Evolutionary conservation across 2,113 vertebrate species (phyloP).

Genomic region (Brachyhypopomus gauderio): DNA sequence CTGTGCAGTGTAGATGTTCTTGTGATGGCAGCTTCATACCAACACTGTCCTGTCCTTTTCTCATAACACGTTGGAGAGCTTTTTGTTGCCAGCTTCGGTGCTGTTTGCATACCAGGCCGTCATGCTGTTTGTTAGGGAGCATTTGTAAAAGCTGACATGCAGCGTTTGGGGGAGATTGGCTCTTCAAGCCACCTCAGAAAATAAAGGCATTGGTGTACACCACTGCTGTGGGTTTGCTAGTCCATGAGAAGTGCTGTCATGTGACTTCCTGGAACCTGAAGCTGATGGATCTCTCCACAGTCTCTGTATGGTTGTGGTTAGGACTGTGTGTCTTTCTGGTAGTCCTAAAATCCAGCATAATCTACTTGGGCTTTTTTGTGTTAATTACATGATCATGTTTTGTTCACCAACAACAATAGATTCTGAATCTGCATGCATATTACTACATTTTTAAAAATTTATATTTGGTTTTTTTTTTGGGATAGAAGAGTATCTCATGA

Average conservation of each 20-base stretch:
- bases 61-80: background rate
- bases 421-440: background rate
- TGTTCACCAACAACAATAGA: background rate
- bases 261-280: too few species aligned
- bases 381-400: background rate
- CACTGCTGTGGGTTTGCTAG: too few species aligned
- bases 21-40: background rate
- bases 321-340: background rate
- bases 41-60: slow-evolving; percentile 15
- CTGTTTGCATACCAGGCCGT: background rate
- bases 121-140: too few species aligned
- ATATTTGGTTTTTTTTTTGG: too few species aligned
- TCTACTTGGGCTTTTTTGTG: background rate
- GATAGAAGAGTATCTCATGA: too few species aligned
- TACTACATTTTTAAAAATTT: background rate
- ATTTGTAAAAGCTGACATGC: too few species aligned
- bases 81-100: background rate
- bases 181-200: too few species aligned
- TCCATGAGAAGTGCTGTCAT: too few species aligned
- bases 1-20: background rate
- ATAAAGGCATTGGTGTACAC: too few species aligned
- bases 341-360: background rate
- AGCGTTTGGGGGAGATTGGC: too few species aligned
- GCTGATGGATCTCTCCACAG: too few species aligned
- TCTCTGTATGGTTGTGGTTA: too few species aligned